Evolutionary conservation across 2,797 vertebrate species (phyloP), one percentile per base, ranked within the genome.

Genomic region (Protonibea diacanthus): DNA sequence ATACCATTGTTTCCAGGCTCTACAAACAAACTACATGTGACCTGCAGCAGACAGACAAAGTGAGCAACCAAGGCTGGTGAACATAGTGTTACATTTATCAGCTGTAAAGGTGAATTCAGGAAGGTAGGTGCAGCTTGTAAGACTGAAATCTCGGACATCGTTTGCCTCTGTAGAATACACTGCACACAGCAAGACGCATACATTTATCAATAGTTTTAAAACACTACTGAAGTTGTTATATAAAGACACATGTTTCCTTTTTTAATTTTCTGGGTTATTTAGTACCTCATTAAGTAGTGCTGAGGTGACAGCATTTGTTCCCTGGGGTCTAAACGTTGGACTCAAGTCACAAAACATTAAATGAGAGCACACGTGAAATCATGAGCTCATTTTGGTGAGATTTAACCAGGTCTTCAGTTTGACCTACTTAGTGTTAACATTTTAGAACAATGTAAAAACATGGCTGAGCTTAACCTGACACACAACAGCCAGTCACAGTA

Each of bases 351-450:
- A 60, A n/a, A 18, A 60, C 15, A 68, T 48, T 62, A 56, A 58
- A 66, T 33, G n/a, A 64, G 57, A 38, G 21, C 72, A 40, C 66
- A 65, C 0, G 25, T 27, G 14, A 58, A 53, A 69, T 52, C 20
- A 58, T 51, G 42, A 82, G 77, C 52, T 85, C 61, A 76, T 78
- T 82, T 52, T 38, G 3, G 57, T 58, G 71, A 71, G 53, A 52
- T 83, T 73, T 79, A 49, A 52, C 53, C 60, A 60, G 67, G 67
- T 65, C 76, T 66, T 66, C 51, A 49, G 74, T 83, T 76, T 88
- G 89, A 90, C 88, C 91, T 81, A 86, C 80, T 90, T 90, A 61
- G 29, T 33, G 20, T 59, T 63, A 74, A 71, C 51, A 73, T 74
- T 83, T 77, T 33, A 57, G 66, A 78, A 83, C 78, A 86, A 86